Evolutionary conservation across 1,140 invertebrate genomes (phyloP).

Genomic region (Battus philenor): DNA sequence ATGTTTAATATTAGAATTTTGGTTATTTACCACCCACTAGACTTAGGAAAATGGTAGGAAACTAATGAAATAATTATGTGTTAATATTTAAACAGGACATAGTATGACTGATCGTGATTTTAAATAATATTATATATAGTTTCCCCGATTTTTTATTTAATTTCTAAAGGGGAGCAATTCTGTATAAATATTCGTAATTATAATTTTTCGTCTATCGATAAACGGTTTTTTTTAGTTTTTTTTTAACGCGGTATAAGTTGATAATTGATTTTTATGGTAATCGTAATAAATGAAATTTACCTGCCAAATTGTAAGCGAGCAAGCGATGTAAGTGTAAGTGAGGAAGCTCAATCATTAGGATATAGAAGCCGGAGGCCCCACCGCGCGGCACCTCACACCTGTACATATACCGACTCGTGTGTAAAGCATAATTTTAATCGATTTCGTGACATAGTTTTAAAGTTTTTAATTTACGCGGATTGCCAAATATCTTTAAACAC

Average conservation of each 20-base stretch:
- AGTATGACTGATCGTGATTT: conserved; percentile 72
- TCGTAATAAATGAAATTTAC: conserved; percentile 68
- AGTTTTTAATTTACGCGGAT: conserved; percentile 70
- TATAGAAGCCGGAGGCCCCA: conserved; percentile 42
- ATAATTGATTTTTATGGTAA: conserved; percentile 47
- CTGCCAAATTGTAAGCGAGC: conserved; percentile 71
- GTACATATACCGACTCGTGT: conserved; percentile 67
- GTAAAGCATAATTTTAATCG: conserved; percentile 72
- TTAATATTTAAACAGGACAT: conserved; percentile 71
- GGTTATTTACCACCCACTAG: conserved; percentile 72
- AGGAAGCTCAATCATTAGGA: conserved; percentile 70
- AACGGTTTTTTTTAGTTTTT: conserved; percentile 70
- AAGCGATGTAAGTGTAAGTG: conserved; percentile 63
- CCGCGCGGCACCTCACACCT: conserved; percentile 52
- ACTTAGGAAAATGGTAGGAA: conserved; percentile 70
- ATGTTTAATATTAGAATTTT: conserved; percentile 75
- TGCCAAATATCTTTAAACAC: conserved; percentile 70
- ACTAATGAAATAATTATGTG: conserved; percentile 71
- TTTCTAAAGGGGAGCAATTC: conserved; percentile 59
- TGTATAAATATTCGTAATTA: conserved; percentile 73
- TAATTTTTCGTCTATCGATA: conserved; percentile 60
- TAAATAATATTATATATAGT: conserved; percentile 58
- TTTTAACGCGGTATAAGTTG: conserved; percentile 66
- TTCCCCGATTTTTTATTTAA: conserved; percentile 50
- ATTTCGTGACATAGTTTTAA: conserved; percentile 72